A percentile compares a stretch with the other conserved stretches of the same genome.
Conservation (phyloP, 2,113 vertebrate genomes). For the Dipodomys stephensi region DNA sequence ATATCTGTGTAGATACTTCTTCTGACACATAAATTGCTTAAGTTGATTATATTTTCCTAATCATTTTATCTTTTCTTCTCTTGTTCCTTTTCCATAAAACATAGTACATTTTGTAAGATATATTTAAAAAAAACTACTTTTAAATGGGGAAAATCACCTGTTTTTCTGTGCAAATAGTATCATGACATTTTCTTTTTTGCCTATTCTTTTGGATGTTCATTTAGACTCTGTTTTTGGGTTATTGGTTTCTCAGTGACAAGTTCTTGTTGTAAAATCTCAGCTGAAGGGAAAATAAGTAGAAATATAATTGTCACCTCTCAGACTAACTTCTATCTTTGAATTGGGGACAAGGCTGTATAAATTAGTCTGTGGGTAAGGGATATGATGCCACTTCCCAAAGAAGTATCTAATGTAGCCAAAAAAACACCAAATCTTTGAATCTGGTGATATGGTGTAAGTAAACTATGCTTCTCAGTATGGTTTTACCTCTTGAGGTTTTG, state of each 20-base stretch:
- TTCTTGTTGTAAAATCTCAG: slow-evolving; percentile 11
- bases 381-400: background rate
- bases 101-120: background rate
- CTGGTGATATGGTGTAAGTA: background rate
- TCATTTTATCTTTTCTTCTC: background rate
- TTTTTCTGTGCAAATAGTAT: background rate
- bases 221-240: background rate
- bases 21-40: background rate
- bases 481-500: background rate
- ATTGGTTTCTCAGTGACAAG: background rate
- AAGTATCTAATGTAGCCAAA: background rate
- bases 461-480: background rate
- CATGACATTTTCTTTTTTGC: background rate
- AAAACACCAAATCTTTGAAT: background rate
- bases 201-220: background rate
- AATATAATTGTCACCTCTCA: background rate
- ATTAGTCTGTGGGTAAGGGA: background rate
- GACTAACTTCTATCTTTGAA: background rate
- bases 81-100: background rate
- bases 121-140: background rate
- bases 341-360: background rate
- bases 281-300: background rate
- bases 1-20: background rate
- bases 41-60: background rate
- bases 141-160: background rate